A percentile compares a stretch with the other conserved stretches of the same genome.
These are phyloP conservation scores for Ctenodactylus gundi DNA, from an alignment of 2,113 vertebrate genomes.

Conservation along the genomic window DNA sequence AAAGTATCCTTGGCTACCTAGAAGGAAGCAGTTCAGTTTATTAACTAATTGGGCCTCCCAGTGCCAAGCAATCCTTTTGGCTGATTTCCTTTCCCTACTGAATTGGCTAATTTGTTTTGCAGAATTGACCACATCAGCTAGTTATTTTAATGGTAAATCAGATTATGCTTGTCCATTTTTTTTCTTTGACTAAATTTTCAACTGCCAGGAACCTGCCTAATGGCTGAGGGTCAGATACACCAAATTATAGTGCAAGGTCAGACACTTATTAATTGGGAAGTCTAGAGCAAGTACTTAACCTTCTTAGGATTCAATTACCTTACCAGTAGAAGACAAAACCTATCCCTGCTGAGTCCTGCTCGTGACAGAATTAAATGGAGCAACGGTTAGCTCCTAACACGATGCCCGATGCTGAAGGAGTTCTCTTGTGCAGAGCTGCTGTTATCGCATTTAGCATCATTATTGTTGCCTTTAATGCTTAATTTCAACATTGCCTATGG, in stretches of 20 bases:
- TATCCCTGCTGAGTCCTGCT: neutral
- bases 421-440: neutral
- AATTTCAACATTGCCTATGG: constrained; percentile 2
- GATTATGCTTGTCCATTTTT: neutral
- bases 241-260: neutral
- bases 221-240: neutral
- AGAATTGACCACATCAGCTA: constrained; percentile 34
- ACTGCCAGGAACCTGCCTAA: neutral
- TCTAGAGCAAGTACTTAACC: neutral
- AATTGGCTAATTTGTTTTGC: constrained; percentile 54
- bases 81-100: neutral
- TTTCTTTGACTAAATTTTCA: neutral
- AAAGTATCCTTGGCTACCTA: neutral
- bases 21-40: neutral
- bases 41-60: constrained; percentile 9
- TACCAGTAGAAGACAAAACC: neutral
- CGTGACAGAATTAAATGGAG: neutral
- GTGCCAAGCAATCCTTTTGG: neutral
- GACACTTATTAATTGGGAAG: neutral
- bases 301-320: neutral
- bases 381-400: neutral
- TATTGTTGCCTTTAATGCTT: neutral
- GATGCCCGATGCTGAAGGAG: neutral
- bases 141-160: constrained; percentile 46
- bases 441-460: neutral